Evolutionary conservation across 2,888 invertebrate species (phyloP), one percentile per base, ranked within the genome.

Genomic region (Gari tellinella): DNA sequence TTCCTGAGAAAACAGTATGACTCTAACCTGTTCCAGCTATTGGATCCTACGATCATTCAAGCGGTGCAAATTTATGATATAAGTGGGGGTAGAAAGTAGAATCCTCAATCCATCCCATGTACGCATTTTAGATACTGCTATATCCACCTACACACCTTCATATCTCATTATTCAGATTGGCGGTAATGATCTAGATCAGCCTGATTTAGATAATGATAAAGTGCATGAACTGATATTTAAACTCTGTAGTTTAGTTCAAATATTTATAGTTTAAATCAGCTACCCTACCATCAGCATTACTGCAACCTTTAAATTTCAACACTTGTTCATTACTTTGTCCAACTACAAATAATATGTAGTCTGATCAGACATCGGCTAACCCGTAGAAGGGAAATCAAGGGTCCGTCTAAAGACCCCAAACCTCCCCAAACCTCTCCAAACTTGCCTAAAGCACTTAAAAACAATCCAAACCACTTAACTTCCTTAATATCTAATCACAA

Each of bases 231-330:
- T 52, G 15, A 19, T 52, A 15, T 37, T 15, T 21, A 31, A 38
- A 31, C 31, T 52, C 25, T n/a, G n/a, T n/a, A n/a, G n/a, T 15
- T n/a, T 52, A n/a, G 31, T n/a, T n/a, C 31, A 52, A 31, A 17
- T 52, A 25, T 73, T 94, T 92, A 25, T 94, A 95, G 0, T 94
- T 94, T 83, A 98, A 94, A 90, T 96, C 96, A 0, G 96, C 95
- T 0, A 81, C 25, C 83, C 96, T 97, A 0, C 98, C 98, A 90
- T 98, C 98, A 0, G 92, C 91, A 91, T 98, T 98, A 12, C 93
- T 94, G 53, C 95, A 95, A 41, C 94, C 94, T 55, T 94, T 94
- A 89, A 96, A 97, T 61, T 94, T 93, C 8, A 97, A 86, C 69
- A 97, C 91, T 2, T 94, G 94, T 19, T 93, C 83, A 86, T 95